A percentile compares a stretch with the other conserved stretches of the same genome.
Evolutionary conservation across 2,888 invertebrate genomes (phyloP).

Genomic region (Epistrophe eligans): DNA sequence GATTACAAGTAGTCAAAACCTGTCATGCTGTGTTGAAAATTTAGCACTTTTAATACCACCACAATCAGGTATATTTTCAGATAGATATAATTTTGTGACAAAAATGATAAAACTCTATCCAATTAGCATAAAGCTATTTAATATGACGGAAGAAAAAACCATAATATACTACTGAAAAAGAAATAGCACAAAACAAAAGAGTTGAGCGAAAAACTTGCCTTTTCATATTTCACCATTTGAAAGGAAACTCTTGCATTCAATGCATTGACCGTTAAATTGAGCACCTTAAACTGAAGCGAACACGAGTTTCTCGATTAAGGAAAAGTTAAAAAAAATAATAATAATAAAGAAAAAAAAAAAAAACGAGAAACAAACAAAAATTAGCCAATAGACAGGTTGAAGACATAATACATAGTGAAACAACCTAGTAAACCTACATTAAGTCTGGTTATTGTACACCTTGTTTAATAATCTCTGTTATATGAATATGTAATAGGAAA

Average conservation of each 20-base stretch:
- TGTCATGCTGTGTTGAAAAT: slow-evolving; percentile 39
- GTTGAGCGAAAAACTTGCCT: slow-evolving; percentile 53
- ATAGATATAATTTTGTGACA: slow-evolving; percentile 32
- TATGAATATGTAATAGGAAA: slow-evolving; percentile 53
- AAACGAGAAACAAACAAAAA: slow-evolving; percentile 38
- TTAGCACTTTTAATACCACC: slow-evolving; percentile 30
- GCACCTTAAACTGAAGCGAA: slow-evolving; percentile 30
- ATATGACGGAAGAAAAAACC: slow-evolving; percentile 51
- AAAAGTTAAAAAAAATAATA: slow-evolving; percentile 5
- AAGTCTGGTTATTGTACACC: slow-evolving; percentile 50
- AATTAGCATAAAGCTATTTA: slow-evolving; percentile 52
- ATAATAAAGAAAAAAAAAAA: slow-evolving; percentile 19
- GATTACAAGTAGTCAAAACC: slow-evolving; percentile 54
- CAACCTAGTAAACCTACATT: slow-evolving; percentile 40
- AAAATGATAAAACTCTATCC: slow-evolving; percentile 41
- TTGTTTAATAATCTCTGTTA: slow-evolving; percentile 50
- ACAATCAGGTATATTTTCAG: background rate
- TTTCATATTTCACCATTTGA: slow-evolving; percentile 56
- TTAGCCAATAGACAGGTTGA: slow-evolving; percentile 63
- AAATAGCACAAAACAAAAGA: slow-evolving; percentile 55
- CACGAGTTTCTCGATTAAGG: background rate
- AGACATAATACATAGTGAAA: slow-evolving; percentile 53
- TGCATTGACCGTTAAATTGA: slow-evolving; percentile 56
- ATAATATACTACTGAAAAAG: background rate
- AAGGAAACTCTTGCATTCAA: slow-evolving; percentile 44